Evolutionary conservation across 2,113 vertebrate species (phyloP).

Genomic region (Chaenocephalus aceratus): DNA sequence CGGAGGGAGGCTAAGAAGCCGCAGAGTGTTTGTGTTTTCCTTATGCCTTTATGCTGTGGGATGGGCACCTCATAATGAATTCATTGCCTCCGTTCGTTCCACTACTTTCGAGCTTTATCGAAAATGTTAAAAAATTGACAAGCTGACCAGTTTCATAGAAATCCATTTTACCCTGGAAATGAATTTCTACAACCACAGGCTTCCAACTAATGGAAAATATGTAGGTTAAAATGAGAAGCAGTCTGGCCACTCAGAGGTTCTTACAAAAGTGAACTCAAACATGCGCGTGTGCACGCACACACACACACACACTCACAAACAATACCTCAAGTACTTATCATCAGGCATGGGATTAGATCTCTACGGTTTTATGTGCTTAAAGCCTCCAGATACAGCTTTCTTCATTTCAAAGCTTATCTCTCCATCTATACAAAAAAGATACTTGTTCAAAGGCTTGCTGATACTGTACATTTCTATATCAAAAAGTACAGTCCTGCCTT

Average conservation of each 20-base stretch:
- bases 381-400: constrained; percentile 53
- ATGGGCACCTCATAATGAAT: constrained; percentile 70
- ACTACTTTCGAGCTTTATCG: constrained; percentile 45
- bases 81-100: constrained; percentile 57
- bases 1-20: constrained; percentile 9
- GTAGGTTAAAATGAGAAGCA: constrained; percentile 54
- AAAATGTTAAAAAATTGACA: constrained; percentile 75
- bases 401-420: constrained; percentile 53
- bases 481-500: constrained; percentile 40
- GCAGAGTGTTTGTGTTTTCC: constrained; percentile 38
- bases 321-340: constrained; percentile 48
- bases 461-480: constrained; percentile 32
- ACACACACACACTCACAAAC: constrained; percentile 2
- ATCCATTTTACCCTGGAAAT: constrained; percentile 66
- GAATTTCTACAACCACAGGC: constrained; percentile 61
- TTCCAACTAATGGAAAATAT: constrained; percentile 65
- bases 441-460: constrained; percentile 44
- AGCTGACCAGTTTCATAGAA: constrained; percentile 72
- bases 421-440: constrained; percentile 37
- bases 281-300: constrained; percentile 9
- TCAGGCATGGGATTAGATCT: constrained; percentile 63
- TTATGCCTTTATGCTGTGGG: constrained; percentile 61
- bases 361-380: constrained; percentile 65
- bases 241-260: constrained; percentile 15
- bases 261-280: constrained; percentile 14